Evolutionary conservation across 2,113 vertebrate species (phyloP), one percentile per base, ranked within the genome.

Genomic region (Malurus alboscapulatus): DNA sequence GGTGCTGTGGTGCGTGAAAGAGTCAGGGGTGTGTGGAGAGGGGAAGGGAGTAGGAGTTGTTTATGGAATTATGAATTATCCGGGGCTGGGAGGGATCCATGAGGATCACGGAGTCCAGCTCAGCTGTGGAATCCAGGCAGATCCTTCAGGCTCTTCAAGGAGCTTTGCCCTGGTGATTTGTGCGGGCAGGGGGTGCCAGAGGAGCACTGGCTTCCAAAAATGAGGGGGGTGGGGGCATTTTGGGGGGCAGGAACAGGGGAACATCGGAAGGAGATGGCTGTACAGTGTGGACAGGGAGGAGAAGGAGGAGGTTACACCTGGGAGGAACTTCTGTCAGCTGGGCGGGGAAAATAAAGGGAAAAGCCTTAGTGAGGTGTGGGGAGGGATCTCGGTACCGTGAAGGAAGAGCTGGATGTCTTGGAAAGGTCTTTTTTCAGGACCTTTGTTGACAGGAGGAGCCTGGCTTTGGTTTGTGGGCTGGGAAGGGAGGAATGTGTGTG

Each of bases 361-460:
- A 44, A 85, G 12, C 12, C 9, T 71, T 7, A 1, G 0, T 14
- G 2, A 0, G n/a, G n/a, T 21, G 24, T 16, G 32, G 3, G 36
- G 38, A 55, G 17, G 24, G 14, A 62, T n/a, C 44, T 80, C 0
- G 1, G 42, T 20, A 6, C 29, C 47, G 1, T 13, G 26, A 32
- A 74, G 16, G n/a, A 50, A 21, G 34, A 54, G 71, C 29, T 19
- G 48, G 27, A 21, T 69, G 32, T 14, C 1, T 5, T 14, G 29
- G 32, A 4, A 57, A 45, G 4, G 2, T 24, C 18, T 17, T 30
- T 45, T 26, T 73, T 44, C 3, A 13, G 50, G 20, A 9, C 12
- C 8, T n/a, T 10, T 45, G 4, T 6, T 8, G 21, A 3, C 4
- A 4, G 16, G 34, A 72, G 53, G 36, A 73, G 50, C 26, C 32